Percentiles rank a stretch among this genome's conserved stretches.
phyloP scores from a whole-genome alignment of 2,113 vertebrate species.

The Sebastes schlegelii region DNA sequence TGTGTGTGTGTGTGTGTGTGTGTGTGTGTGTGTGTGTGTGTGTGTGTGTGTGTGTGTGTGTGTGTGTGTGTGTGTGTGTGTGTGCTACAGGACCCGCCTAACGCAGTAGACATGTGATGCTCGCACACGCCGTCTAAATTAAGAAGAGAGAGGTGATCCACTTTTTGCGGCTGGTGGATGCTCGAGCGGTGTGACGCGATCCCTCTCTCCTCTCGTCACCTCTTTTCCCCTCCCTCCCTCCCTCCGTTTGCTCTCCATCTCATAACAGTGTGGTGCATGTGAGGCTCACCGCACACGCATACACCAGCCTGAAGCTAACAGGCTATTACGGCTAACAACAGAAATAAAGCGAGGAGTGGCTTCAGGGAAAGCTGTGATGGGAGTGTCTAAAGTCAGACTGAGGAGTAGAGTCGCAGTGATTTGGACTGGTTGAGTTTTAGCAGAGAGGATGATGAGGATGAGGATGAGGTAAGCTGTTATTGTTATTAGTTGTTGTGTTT shows the following conservation, averaged over 20 bases:
- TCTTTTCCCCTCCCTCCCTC: neutral
- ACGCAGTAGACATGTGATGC: constrained; percentile 70
- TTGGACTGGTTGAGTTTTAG: constrained; percentile 39
- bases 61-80: constrained; percentile 20
- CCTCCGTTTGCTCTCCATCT: constrained; percentile 12
- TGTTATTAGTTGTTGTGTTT: neutral
- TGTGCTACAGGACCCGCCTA: constrained; percentile 52
- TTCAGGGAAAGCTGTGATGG: constrained; percentile 30
- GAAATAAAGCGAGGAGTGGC: constrained; percentile 1
- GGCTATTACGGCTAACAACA: constrained; percentile 44
- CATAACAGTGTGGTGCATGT: constrained; percentile 49
- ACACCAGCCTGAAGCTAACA: constrained; percentile 46
- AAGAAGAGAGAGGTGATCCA: constrained; percentile 61
- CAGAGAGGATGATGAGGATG: constrained; percentile 32
- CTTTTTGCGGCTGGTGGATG: constrained; percentile 48
- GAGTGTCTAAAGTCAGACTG: constrained; percentile 16
- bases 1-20: constrained; percentile 35
- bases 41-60: constrained; percentile 15
- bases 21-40: constrained; percentile 27
- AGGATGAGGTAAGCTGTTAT: constrained; percentile 65
- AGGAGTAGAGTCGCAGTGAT: constrained; percentile 23
- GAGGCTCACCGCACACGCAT: constrained; percentile 34
- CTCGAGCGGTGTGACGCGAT: constrained; percentile 45
- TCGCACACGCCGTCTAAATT: constrained; percentile 62
- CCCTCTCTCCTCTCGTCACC: constrained; percentile 38